Conservation (phyloP, 2,113 vertebrate species). For the Sander vitreus region DNA sequence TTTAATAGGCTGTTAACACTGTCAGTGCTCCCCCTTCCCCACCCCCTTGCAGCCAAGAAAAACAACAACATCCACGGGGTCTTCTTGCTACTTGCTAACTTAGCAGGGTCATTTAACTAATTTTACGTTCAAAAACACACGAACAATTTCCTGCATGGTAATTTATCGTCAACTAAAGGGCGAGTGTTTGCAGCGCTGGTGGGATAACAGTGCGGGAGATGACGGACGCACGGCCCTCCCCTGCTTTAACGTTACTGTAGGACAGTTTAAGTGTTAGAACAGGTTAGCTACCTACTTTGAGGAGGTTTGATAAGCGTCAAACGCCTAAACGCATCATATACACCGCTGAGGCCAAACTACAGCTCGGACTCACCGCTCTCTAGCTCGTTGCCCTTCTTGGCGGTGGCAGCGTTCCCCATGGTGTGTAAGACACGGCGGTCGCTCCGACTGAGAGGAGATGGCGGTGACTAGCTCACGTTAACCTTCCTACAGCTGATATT, state of each 20-base stretch:
- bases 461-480: constrained; percentile 66
- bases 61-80: constrained; percentile 53
- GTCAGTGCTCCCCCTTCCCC: constrained; percentile 14
- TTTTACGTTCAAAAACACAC: not conserved
- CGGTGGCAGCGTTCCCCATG: constrained; percentile 95
- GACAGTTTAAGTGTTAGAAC: constrained; percentile 20
- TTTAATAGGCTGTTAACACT: constrained; percentile 14
- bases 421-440: constrained; percentile 80
- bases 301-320: not conserved
- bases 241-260: constrained; percentile 20
- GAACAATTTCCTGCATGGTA: not conserved
- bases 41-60: constrained; percentile 33
- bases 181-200: constrained; percentile 10
- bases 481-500: constrained; percentile 59
- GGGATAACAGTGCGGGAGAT: constrained; percentile 16
- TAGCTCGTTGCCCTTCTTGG: constrained; percentile 97
- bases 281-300: constrained; percentile 13
- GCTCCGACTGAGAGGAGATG: constrained; percentile 77
- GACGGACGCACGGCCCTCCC: constrained; percentile 45
- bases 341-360: not conserved
- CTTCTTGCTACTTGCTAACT: constrained; percentile 21
- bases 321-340: not conserved
- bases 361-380: constrained; percentile 91
- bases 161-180: not conserved
- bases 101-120: not conserved